These are phyloP conservation scores for Drosophila funebris DNA, from an alignment of 1,140 invertebrate species.

Conservation along the genomic window DNA sequence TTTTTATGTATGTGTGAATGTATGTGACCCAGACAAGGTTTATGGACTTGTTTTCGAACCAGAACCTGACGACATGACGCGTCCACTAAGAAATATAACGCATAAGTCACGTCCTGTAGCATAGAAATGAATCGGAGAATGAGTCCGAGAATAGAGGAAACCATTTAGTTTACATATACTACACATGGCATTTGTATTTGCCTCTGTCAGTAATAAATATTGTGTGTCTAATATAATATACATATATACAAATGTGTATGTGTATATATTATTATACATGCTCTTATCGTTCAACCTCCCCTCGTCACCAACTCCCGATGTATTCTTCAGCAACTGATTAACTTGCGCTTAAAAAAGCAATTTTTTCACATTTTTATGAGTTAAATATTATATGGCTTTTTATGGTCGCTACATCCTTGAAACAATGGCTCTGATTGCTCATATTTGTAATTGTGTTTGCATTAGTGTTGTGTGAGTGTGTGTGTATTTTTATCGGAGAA, in stretches of 20 bases:
- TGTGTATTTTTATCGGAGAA: constrained; percentile 20
- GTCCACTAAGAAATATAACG: constrained; percentile 12
- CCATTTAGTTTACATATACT: background rate
- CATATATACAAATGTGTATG: too few relatives aligned
- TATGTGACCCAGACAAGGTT: constrained; percentile 71
- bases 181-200: constrained; percentile 13
- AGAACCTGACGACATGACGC: constrained; percentile 5
- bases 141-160: background rate
- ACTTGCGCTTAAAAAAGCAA: constrained; percentile 35
- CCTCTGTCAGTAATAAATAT: constrained; percentile 32
- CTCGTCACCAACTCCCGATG: background rate
- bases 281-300: constrained; percentile 19
- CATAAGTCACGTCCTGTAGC: constrained; percentile 76
- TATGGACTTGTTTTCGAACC: constrained; percentile 70
- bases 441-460: background rate
- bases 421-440: constrained; percentile 30
- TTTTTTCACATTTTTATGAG: constrained; percentile 71
- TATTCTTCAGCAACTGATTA: background rate
- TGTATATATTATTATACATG: constrained; percentile 6
- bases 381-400: constrained; percentile 70
- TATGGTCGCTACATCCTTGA: constrained; percentile 68
- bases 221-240: constrained; percentile 2
- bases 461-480: background rate
- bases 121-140: constrained; percentile 30
- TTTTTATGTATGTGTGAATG: constrained; percentile 4